phyloP scores from a whole-genome alignment of 2,888 invertebrate genomes.

The Melanotus villosus region DNA sequence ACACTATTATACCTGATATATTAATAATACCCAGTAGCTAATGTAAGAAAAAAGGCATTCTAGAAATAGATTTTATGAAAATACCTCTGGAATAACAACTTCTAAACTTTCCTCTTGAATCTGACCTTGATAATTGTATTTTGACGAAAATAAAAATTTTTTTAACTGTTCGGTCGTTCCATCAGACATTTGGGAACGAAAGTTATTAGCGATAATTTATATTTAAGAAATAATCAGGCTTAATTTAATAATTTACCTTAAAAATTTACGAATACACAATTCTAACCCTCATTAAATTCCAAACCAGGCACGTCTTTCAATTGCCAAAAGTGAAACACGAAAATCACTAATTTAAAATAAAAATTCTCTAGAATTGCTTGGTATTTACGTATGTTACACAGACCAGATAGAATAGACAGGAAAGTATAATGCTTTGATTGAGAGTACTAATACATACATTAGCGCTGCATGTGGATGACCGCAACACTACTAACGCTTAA shows the following conservation, averaged over 20 bases:
- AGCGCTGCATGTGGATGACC: no score
- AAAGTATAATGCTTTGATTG: no score
- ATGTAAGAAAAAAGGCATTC: no score
- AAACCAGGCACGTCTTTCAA: background rate
- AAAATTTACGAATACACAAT: background rate
- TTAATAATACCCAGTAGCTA: no score
- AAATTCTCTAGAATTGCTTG: background rate
- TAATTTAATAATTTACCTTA: background rate
- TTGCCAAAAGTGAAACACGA: background rate
- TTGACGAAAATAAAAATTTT: slow-evolving; percentile 86
- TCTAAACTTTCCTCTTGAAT: slow-evolving; percentile 81
- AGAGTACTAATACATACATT: no score
- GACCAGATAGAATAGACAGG: no score
- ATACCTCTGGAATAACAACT: slow-evolving; percentile 85
- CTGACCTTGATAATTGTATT: slow-evolving; percentile 72
- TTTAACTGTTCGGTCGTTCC: slow-evolving; percentile 79
- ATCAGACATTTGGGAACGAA: slow-evolving; percentile 72
- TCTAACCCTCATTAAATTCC: background rate
- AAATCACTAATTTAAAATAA: background rate
- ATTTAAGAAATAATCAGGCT: background rate
- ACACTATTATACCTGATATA: no score
- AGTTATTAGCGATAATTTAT: background rate
- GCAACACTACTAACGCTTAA: no score
- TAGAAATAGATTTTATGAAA: no score
- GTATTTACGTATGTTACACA: background rate